Conservation (phyloP, 2,113 vertebrate genomes). For the Megaceryle maxima region DNA sequence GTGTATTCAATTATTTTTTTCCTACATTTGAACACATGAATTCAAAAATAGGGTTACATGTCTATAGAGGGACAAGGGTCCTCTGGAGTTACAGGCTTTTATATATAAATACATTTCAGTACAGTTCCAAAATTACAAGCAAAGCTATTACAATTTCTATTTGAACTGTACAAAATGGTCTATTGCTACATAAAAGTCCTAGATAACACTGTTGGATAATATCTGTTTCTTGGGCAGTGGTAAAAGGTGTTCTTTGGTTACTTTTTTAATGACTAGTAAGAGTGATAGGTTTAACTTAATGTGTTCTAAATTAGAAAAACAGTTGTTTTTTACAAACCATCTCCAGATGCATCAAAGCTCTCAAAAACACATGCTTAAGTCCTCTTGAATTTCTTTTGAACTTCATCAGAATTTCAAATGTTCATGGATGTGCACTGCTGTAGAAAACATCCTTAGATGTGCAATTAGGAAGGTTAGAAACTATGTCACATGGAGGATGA, state of each 20-base stretch:
- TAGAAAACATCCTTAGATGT: neutral
- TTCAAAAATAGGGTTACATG: neutral
- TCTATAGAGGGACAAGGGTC: neutral
- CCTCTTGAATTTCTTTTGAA: neutral
- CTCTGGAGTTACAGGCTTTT: neutral
- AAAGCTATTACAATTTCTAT: neutral
- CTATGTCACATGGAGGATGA: neutral
- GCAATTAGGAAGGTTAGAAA: neutral
- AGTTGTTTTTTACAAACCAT: neutral
- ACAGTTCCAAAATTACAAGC: neutral
- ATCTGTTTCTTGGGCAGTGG: neutral
- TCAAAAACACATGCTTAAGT: neutral
- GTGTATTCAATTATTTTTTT: neutral
- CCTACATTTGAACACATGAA: neutral
- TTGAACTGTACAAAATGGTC: neutral
- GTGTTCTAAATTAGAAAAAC: neutral
- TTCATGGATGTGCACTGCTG: neutral
- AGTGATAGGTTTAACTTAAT: neutral
- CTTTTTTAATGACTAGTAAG: neutral
- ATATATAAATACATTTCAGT: neutral
- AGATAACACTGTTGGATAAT: neutral
- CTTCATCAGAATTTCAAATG: neutral
- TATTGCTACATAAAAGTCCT: neutral
- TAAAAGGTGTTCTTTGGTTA: neutral
- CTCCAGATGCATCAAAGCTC: neutral